These are phyloP conservation scores for Drosophila colorata DNA, from an alignment of 2,888 invertebrate species.

Conservation along the genomic window DNA sequence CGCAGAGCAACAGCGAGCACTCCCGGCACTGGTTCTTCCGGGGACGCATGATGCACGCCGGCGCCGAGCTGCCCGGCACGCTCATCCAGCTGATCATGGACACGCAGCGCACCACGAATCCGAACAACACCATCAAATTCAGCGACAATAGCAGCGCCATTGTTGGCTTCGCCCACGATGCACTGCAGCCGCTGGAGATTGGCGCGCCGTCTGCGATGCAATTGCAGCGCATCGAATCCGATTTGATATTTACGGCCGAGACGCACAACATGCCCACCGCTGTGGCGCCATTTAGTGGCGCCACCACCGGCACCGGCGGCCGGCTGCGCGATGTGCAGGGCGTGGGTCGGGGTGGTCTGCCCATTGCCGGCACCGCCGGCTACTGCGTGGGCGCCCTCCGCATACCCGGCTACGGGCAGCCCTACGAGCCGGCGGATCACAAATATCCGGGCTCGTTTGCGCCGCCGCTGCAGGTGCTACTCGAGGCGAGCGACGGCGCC, in stretches of 20 bases:
- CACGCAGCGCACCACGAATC: conserved; percentile 93
- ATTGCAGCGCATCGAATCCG: conserved; percentile 88
- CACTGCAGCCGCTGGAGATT: conserved; percentile 88
- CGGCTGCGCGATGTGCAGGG: conserved; percentile 96
- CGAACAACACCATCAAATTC: conserved; percentile 98
- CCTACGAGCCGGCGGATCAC: conserved; percentile 93
- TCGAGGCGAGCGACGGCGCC: conserved; percentile 99
- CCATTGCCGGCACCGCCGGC: conserved; percentile 98
- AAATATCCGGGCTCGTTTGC: conserved; percentile 96
- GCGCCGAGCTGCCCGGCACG: conserved; percentile 90
- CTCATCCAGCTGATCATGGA: conserved; percentile 96
- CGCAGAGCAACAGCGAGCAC: conserved; percentile 99
- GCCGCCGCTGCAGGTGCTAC: conserved; percentile 93
- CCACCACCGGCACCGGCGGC: conserved; percentile 99
- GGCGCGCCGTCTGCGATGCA: conserved; percentile 88
- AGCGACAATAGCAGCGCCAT: conserved; percentile 99
- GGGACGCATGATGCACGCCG: conserved; percentile 94
- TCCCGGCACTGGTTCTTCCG: conserved; percentile 99
- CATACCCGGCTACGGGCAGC: conserved; percentile 91
- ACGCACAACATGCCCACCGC: conserved; percentile 99
- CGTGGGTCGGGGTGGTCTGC: conserved; percentile 96
- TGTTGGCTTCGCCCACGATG: conserved; percentile 90
- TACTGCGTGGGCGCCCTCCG: conserved; percentile 97
- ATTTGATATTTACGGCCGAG: conserved; percentile 98
- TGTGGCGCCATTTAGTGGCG: conserved; percentile 98